Evolutionary conservation across 1,140 invertebrate genomes (phyloP), one percentile per base, ranked within the genome.

Genomic region (Ooceraea biroi): DNA sequence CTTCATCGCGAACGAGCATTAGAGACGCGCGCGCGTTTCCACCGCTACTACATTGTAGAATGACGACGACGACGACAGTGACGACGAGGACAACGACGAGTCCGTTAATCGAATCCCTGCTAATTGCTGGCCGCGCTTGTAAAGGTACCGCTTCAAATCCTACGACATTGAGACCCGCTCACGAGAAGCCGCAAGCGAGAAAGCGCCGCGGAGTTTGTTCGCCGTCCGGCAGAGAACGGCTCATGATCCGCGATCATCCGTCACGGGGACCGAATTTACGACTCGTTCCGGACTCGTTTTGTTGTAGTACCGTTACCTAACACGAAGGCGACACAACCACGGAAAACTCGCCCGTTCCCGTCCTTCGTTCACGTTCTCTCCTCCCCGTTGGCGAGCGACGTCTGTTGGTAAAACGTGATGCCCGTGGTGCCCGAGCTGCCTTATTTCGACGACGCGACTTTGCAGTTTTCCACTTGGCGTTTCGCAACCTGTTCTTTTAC

Each of bases 61-160:
- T 10, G 7, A 19, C n/a, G n/a, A 22, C 52, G 19, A 55, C n/a
- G n/a, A n/a, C 22, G 3, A 27, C 22, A 17, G 19, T 10, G 7
- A 19, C n/a, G n/a, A 22, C 52, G 19, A 55, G 17, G n/a, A 55
- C 3, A 12, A 66, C 22, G 30, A 55, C 63, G 30, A n/a, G 63
- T 30, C 22, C 52, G 76, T 50, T 80, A 71, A 80, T 80, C 76
- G 76, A 80, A 80, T 80, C 17, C 41, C 50, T 58, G 76, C 76
- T 80, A 80, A 80, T 80, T 80, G 69, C 76, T 50, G 63, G 63
- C 68, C 76, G 63, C 25, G 50, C 76, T 69, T 69, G 65, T 71
- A 71, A 80, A 68, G 55, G 36, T 30, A 44, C 76, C 76, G 76
- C 65, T 71, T 71, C 50, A 46, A 78, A 80, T 57, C 36, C 52